Conservation (phyloP, 1,140 invertebrate genomes). For the Meloidogyne hapla region DNA sequence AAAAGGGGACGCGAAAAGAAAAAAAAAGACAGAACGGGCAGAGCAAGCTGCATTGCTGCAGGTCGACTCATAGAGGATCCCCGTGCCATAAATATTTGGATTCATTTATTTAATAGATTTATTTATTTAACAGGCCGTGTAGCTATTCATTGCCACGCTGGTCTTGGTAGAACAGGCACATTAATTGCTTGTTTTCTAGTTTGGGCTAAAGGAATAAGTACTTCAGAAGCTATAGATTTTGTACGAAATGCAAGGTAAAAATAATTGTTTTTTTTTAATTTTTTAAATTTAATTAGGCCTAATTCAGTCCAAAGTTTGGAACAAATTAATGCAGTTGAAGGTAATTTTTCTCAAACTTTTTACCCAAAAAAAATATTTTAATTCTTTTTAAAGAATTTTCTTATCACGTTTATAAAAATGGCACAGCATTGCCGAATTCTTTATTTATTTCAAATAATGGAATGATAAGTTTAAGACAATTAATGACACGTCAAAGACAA, state of each 20-base stretch:
- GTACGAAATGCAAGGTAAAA: conserved; percentile 36
- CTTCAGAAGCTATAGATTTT: conserved; percentile 38
- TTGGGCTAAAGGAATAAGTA: conserved; percentile 40
- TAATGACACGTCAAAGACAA: conserved; percentile 42
- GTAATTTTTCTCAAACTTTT: too few species aligned
- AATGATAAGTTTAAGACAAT: conserved; percentile 20
- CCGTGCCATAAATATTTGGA: too few species aligned
- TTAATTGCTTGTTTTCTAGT: conserved; percentile 51
- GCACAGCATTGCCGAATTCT: conserved; percentile 34
- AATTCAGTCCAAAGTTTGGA: conserved; percentile 50
- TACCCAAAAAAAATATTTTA: too few species aligned
- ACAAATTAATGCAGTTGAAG: conserved; percentile 45
- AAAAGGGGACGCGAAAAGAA: too few species aligned
- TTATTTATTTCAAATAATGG: conserved; percentile 16
- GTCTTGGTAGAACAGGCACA: conserved; percentile 47
- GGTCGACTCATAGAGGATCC: too few species aligned
- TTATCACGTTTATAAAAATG: conserved; percentile 31
- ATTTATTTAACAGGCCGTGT: too few species aligned
- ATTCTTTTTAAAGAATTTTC: conserved; percentile 42
- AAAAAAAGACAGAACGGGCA: too few species aligned
- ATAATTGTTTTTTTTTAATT: conserved; percentile 18
- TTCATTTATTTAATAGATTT: too few species aligned
- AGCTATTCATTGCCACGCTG: conserved; percentile 52
- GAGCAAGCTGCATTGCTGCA: too few species aligned
- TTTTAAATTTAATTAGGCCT: conserved; percentile 40